Evolutionary conservation across 2,888 invertebrate genomes (phyloP).

Genomic region (Tipula confusa): DNA sequence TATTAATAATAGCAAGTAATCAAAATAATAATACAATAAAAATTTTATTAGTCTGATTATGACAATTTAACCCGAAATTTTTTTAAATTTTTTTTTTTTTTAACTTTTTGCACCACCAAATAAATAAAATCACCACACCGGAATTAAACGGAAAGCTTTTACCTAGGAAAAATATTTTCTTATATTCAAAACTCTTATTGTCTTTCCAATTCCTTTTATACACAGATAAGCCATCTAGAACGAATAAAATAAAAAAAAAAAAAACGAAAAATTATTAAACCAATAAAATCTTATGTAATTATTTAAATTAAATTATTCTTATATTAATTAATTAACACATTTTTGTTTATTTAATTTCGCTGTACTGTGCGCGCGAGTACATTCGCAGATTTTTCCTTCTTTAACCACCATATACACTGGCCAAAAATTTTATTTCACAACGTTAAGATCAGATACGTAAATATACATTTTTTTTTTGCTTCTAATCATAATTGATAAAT

Average conservation of each 20-base stretch:
- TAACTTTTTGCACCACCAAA: constrained; percentile 5
- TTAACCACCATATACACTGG: neutral
- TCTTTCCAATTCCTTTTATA: neutral
- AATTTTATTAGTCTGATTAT: neutral
- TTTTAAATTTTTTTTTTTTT: too few relatives aligned
- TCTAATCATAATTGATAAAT: neutral
- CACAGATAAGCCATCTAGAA: constrained; percentile 15
- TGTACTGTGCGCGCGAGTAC: neutral
- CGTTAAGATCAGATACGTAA: neutral
- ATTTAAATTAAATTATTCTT: neutral
- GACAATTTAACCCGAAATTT: neutral
- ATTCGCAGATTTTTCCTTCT: neutral
- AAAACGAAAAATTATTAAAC: neutral
- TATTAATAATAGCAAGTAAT: too few relatives aligned
- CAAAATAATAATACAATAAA: constrained; percentile 25
- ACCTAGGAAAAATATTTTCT: neutral
- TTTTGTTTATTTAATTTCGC: neutral
- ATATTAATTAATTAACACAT: neutral
- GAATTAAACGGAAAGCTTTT: neutral
- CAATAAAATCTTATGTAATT: neutral
- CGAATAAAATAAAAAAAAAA: neutral
- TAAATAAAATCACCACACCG: neutral
- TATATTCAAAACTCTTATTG: neutral
- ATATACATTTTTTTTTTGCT: neutral
- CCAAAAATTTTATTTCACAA: neutral